Conservation (phyloP, 2,888 invertebrate species). For the Hirtodrosophila cameraria region DNA sequence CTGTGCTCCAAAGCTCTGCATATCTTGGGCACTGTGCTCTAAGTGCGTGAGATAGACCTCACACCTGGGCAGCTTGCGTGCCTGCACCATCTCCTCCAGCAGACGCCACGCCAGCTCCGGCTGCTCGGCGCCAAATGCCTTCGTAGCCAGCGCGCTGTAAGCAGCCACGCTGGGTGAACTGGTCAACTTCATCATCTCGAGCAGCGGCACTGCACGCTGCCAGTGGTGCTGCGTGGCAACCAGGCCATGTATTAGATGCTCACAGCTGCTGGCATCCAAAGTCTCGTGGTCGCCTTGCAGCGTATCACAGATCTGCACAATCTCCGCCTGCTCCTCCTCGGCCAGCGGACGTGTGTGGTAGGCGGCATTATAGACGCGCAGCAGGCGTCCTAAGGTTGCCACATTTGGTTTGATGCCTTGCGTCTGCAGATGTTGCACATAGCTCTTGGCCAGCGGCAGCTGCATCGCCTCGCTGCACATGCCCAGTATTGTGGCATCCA, state of each 20-base stretch:
- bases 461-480: slow-evolving; percentile 84
- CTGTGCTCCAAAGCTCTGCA: slow-evolving; percentile 72
- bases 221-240: slow-evolving; percentile 88
- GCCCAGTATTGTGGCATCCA: slow-evolving; percentile 87
- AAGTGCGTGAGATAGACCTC: slow-evolving; percentile 86
- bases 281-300: slow-evolving; percentile 85
- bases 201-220: slow-evolving; percentile 86
- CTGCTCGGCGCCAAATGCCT: slow-evolving; percentile 85
- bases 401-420: slow-evolving; percentile 85
- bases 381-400: slow-evolving; percentile 86
- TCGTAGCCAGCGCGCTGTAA: slow-evolving; percentile 85
- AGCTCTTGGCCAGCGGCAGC: slow-evolving; percentile 86
- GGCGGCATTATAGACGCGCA: slow-evolving; percentile 85
- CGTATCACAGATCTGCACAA: slow-evolving; percentile 85
- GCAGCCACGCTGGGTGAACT: slow-evolving; percentile 84
- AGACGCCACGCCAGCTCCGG: slow-evolving; percentile 86
- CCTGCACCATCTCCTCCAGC: slow-evolving; percentile 85
- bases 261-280: slow-evolving; percentile 87
- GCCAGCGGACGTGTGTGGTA: slow-evolving; percentile 80
- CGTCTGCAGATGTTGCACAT: slow-evolving; percentile 85
- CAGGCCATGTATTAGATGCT: slow-evolving; percentile 87
- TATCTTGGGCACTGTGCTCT: slow-evolving; percentile 84
- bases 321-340: slow-evolving; percentile 85
- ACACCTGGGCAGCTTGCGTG: slow-evolving; percentile 84
- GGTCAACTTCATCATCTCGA: slow-evolving; percentile 86